phyloP scores from a whole-genome alignment of 2,113 vertebrate species.

The Pagrus major region DNA sequence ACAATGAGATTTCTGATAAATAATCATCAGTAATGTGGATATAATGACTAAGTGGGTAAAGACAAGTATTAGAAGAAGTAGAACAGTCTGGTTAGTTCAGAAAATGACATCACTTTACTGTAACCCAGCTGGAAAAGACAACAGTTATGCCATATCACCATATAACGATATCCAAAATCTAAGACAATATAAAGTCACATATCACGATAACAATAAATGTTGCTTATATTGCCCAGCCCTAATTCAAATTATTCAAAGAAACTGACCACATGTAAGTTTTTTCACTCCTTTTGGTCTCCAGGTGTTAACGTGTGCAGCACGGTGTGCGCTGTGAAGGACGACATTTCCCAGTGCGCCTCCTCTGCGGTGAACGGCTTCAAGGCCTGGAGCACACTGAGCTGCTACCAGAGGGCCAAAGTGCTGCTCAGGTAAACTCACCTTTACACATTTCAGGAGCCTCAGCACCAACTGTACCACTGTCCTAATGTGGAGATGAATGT shows the following conservation, averaged over 20 bases:
- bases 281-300: conserved; percentile 29
- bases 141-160: too few species aligned
- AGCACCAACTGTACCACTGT: background rate
- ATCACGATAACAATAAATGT: too few species aligned
- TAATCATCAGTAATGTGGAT: too few species aligned
- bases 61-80: too few species aligned
- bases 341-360: conserved; percentile 71
- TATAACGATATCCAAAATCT: too few species aligned
- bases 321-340: conserved; percentile 68
- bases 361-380: conserved; percentile 66
- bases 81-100: too few species aligned
- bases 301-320: conserved; percentile 72
- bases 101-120: too few species aligned
- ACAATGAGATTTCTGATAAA: too few species aligned
- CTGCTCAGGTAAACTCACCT: conserved; percentile 74
- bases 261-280: background rate
- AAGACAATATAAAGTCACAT: too few species aligned
- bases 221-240: too few species aligned
- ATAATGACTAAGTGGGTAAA: too few species aligned
- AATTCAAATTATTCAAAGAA: background rate
- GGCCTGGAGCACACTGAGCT: conserved; percentile 75
- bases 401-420: conserved; percentile 74
- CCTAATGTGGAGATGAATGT: background rate
- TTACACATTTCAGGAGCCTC: background rate
- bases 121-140: too few species aligned